A percentile compares a stretch with the other conserved stretches of the same genome.
Evolutionary conservation across 2,797 vertebrate genomes (phyloP).

Genomic region (Myotis pilosus): DNA sequence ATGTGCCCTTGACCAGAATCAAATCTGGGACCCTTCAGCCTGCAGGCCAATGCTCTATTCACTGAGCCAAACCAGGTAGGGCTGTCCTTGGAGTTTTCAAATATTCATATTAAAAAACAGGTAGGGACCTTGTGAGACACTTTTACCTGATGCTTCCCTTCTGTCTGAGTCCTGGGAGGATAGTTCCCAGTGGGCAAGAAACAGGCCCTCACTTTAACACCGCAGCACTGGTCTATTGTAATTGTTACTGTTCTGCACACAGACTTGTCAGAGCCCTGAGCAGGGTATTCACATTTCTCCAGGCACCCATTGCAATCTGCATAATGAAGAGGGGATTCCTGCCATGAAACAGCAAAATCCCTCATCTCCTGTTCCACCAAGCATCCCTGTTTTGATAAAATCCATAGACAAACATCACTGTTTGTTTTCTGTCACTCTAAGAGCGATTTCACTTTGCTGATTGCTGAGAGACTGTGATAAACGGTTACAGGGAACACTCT

Average conservation of each 20-base stretch:
- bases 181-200: not conserved
- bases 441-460: conserved; percentile 18
- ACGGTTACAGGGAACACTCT: conserved; percentile 19
- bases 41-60: too few relatives aligned
- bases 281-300: not conserved
- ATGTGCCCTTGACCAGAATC: too few relatives aligned
- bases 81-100: not conserved
- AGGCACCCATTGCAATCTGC: not conserved
- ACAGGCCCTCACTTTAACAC: not conserved
- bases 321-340: not conserved
- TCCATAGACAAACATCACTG: not conserved
- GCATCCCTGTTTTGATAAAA: conserved; percentile 24
- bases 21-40: too few relatives aligned
- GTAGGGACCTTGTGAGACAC: not conserved
- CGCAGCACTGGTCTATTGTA: not conserved
- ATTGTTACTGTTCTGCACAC: not conserved
- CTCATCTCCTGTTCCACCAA: not conserved
- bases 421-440: conserved; percentile 20
- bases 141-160: not conserved
- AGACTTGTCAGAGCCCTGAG: not conserved
- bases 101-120: conserved; percentile 2
- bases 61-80: too few relatives aligned
- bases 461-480: not conserved
- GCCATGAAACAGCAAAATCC: not conserved
- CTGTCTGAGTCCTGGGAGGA: not conserved